These are phyloP conservation scores for Babyrousa celebensis DNA, from an alignment of 2,797 vertebrate species.

Conservation along the genomic window DNA sequence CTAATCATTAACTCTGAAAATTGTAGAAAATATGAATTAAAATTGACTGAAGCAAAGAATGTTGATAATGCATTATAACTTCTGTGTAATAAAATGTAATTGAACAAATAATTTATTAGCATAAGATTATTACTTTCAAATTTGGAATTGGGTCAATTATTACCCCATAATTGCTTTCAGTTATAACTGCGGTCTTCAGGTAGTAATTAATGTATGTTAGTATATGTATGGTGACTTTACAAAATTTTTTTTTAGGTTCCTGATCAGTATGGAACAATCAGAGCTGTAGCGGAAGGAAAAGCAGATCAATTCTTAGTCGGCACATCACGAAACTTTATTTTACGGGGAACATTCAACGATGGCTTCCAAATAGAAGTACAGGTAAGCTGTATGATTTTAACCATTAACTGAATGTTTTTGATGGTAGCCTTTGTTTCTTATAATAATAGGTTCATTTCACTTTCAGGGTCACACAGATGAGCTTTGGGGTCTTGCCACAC, in stretches of 20 bases:
- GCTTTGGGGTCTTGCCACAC: constrained; percentile 97
- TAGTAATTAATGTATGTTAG: neutral
- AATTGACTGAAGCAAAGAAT: constrained; percentile 53
- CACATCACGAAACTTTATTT: constrained; percentile 97
- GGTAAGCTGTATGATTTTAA: constrained; percentile 90
- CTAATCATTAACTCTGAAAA: constrained; percentile 43
- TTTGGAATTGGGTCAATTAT: constrained; percentile 57
- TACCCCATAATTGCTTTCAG: neutral
- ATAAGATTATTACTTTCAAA: constrained; percentile 39
- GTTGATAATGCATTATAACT: constrained; percentile 13
- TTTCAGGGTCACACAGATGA: constrained; percentile 98
- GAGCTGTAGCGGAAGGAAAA: constrained; percentile 98
- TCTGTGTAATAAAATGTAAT: constrained; percentile 61
- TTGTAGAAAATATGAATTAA: constrained; percentile 67
- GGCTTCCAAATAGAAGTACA: constrained; percentile 98
- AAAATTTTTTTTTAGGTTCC: constrained; percentile 93
- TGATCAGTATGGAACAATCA: constrained; percentile 97
- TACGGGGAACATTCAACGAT: constrained; percentile 97
- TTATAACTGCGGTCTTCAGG: constrained; percentile 1
- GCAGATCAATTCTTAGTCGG: constrained; percentile 97
- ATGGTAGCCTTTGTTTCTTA: constrained; percentile 45
- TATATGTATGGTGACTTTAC: constrained; percentile 51
- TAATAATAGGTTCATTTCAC: constrained; percentile 61
- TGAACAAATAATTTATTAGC: constrained; percentile 29
- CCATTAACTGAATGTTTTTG: constrained; percentile 8